Conservation (phyloP, 2,888 invertebrate species). For the Drosophila atroscutellata region DNA sequence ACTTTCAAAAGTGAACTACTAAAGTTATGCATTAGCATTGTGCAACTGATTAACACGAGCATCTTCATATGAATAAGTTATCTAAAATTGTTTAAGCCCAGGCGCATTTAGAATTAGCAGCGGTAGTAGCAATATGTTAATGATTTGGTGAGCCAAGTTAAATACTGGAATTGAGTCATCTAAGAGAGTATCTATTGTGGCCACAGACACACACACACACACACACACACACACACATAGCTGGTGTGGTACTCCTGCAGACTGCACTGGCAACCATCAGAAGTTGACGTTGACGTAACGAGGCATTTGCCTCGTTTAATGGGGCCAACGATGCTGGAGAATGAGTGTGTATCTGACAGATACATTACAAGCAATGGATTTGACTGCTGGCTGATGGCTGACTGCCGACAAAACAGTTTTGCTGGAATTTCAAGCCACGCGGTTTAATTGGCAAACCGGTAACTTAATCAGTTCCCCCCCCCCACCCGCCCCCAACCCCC, state of each 20-base stretch:
- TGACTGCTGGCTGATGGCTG: slow-evolving; percentile 9
- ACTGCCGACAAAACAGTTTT: slow-evolving; percentile 12
- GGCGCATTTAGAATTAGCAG: background rate
- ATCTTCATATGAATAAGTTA: background rate
- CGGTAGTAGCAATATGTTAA: background rate
- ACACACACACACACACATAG: background rate
- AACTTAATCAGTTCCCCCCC: slow-evolving; percentile 44
- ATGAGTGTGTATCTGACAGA: slow-evolving; percentile 52
- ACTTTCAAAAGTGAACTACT: background rate
- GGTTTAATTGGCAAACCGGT: slow-evolving; percentile 67
- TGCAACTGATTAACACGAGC: background rate
- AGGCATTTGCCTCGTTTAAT: slow-evolving; percentile 8
- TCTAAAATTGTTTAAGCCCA: background rate
- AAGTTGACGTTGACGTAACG: slow-evolving; percentile 20
- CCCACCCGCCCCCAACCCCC: background rate
- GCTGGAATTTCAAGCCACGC: slow-evolving; percentile 57
- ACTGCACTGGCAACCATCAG: slow-evolving; percentile 4
- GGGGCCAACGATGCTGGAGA: slow-evolving; percentile 14
- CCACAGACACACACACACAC: background rate
- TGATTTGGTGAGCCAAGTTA: background rate
- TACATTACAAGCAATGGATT: slow-evolving; percentile 54
- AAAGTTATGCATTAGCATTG: background rate
- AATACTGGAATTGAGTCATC: background rate
- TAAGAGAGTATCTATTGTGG: background rate
- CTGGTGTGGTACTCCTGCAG: background rate